These are phyloP conservation scores for Esperia sulphurella DNA, from an alignment of 2,888 invertebrate species.

Conservation along the genomic window DNA sequence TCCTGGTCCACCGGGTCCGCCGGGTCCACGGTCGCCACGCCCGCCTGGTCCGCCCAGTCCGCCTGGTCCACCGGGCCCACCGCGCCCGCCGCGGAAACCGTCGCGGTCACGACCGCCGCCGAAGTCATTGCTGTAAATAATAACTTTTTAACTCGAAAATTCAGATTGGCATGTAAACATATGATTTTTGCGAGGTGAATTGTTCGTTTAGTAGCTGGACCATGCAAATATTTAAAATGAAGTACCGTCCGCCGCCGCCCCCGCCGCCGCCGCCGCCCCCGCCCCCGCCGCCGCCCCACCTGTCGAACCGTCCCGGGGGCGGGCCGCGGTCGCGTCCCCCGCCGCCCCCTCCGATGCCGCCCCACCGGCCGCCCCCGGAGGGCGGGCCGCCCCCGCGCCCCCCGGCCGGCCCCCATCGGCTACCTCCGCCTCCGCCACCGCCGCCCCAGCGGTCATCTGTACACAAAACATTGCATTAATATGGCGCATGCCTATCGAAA, in stretches of 20 bases:
- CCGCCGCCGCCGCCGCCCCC: constrained; percentile 24
- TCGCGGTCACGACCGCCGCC: constrained; percentile 36
- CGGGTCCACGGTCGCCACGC: constrained; percentile 24
- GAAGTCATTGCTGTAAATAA: constrained; percentile 24
- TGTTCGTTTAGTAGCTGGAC: too few species aligned
- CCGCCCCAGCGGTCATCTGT: constrained; percentile 55
- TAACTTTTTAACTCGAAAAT: too few species aligned
- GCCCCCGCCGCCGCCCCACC: constrained; percentile 27
- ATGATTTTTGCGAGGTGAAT: too few species aligned
- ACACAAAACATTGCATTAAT: neutral
- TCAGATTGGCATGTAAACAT: too few species aligned
- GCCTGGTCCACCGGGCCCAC: constrained; percentile 15
- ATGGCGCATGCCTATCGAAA: too few species aligned
- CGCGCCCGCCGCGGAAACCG: constrained; percentile 18
- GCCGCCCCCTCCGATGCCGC: constrained; percentile 36
- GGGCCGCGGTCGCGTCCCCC: constrained; percentile 36
- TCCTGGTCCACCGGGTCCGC: constrained; percentile 14
- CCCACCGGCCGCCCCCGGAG: constrained; percentile 46
- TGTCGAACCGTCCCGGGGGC: constrained; percentile 17
- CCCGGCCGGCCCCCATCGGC: constrained; percentile 39
- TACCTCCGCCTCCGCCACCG: constrained; percentile 36
- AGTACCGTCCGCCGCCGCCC: neutral
- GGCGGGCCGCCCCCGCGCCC: constrained; percentile 29
- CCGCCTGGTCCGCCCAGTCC: constrained; percentile 21
- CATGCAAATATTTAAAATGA: too few species aligned